Base-by-base conservation (phyloP, 2,797 vertebrate genomes). In the Gastrophryne carolinensis region DNA sequence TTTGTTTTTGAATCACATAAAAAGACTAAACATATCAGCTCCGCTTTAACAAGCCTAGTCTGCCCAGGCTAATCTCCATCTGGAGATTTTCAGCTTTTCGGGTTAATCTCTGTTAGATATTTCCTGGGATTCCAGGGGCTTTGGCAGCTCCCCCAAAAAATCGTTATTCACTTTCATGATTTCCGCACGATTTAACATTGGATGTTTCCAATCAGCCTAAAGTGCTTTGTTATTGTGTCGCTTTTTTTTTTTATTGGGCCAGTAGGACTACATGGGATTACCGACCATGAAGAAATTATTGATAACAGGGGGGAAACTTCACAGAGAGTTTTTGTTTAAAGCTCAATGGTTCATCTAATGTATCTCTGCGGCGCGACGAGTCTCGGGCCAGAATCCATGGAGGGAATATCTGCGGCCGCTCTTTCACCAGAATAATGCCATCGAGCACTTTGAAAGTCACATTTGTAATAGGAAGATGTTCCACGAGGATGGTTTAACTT, bases 371-470 rank as follows among this genome's bases (percentile, higher is more conserved):
- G 7, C 35, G 30, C 41, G 24, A 17, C 39, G 30, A 52, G 41
- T n/a, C 72, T 49, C 34, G 6, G 26, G 21, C 17, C 23, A 47
- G 57, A 29, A 75, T 75, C 73, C 68, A 75, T 75, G 62, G 23
- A 61, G 61, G 62, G 61, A 56, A 69, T 32, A 64, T 30, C 53
- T 19, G 9, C 81, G 75, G 65, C 81, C 74, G 65, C 80, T 81
- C 82, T 75, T 83, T 75, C 82, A 82, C 66, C 17, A 68, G 71
- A 70, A 74, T 83, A 83, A 75, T 60, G 64, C 34, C 62, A 54
- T 54, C 54, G 50, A 47, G 41, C 32, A 63, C 21, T 72, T 52
- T 71, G 23, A n/a, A 60, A 61, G 32, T 37, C 30, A 11, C 15
- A 15, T 47, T 23, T 44, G n/a, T 29, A 58, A 26, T 47, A 49